Evolutionary conservation across 2,888 invertebrate genomes (phyloP).

Genomic region (Pseudanteris insignis): DNA sequence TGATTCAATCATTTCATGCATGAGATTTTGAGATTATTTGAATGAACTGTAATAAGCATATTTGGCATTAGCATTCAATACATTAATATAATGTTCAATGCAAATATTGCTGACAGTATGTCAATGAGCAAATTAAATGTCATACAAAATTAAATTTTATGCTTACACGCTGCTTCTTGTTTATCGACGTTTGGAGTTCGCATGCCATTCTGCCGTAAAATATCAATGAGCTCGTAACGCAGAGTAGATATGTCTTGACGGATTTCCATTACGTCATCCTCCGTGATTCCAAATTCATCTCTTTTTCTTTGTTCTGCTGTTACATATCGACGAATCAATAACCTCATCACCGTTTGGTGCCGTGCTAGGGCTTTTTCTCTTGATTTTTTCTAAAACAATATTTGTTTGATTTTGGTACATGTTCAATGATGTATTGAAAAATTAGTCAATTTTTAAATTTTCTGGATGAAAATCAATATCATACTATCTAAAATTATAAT

Average conservation of each 20-base stretch:
- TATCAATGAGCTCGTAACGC: slow-evolving; percentile 91
- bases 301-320: slow-evolving; percentile 87
- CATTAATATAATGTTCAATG: no score
- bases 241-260: slow-evolving; percentile 96
- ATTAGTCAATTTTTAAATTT: no score
- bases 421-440: no score
- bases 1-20: no score
- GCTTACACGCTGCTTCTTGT: slow-evolving; percentile 73
- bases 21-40: no score
- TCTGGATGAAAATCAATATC: background rate
- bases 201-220: slow-evolving; percentile 89
- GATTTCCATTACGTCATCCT: slow-evolving; percentile 98
- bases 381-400: slow-evolving; percentile 74
- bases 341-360: slow-evolving; percentile 86
- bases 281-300: slow-evolving; percentile 91
- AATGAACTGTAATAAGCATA: no score
- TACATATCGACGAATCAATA: slow-evolving; percentile 89
- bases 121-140: slow-evolving; percentile 9
- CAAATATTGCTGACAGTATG: background rate
- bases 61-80: no score
- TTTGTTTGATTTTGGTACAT: no score
- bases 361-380: slow-evolving; percentile 76
- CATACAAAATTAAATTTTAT: slow-evolving; percentile 2
- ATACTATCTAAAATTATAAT: no score
- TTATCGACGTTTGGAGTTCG: slow-evolving; percentile 78